Percentiles rank a stretch among this genome's conserved stretches.
phyloP scores from a whole-genome alignment of 35 echinoderm and acorn worm species.

The Heliocidaris tuberculata region DNA sequence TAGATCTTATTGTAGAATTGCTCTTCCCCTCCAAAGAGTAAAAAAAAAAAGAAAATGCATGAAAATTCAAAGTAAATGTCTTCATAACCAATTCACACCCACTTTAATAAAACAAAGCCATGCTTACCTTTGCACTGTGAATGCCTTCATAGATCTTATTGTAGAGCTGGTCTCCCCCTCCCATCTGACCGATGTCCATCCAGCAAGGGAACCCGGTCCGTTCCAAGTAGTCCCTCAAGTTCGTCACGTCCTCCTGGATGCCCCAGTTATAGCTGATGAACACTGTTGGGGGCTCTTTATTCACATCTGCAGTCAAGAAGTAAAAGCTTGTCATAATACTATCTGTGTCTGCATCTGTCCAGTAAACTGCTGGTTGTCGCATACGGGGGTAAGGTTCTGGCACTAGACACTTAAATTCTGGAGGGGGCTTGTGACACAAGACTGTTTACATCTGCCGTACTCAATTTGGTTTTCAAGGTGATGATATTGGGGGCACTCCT shows the following conservation, averaged over 20 bases:
- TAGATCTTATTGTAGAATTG: background rate
- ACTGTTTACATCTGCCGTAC: too few species aligned
- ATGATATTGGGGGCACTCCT: too few species aligned
- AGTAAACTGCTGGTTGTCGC: too few species aligned
- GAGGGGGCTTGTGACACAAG: background rate
- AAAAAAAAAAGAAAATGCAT: too few species aligned
- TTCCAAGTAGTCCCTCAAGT: conserved; percentile 62
- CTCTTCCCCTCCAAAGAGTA: background rate
- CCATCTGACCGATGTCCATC: conserved; percentile 94
- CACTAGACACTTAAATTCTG: too few species aligned
- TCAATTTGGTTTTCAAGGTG: too few species aligned
- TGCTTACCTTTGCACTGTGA: conserved; percentile 64
- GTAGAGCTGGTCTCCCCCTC: conserved; percentile 73
- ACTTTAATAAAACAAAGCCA: background rate
- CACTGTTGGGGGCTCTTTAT: conserved; percentile 51
- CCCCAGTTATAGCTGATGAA: conserved; percentile 91
- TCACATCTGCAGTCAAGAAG: conserved; percentile 34
- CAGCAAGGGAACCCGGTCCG: conserved; percentile 71
- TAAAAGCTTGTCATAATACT: background rate
- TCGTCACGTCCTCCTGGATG: conserved; percentile 66
- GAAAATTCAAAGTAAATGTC: too few species aligned
- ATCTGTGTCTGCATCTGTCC: background rate
- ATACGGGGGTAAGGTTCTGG: too few species aligned
- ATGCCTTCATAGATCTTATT: conserved; percentile 79
- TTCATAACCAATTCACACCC: background rate